A percentile compares a stretch with the other conserved stretches of the same genome.
These are phyloP conservation scores for Limenitis camilla DNA, from an alignment of 2,888 invertebrate species.

Conservation along the genomic window DNA sequence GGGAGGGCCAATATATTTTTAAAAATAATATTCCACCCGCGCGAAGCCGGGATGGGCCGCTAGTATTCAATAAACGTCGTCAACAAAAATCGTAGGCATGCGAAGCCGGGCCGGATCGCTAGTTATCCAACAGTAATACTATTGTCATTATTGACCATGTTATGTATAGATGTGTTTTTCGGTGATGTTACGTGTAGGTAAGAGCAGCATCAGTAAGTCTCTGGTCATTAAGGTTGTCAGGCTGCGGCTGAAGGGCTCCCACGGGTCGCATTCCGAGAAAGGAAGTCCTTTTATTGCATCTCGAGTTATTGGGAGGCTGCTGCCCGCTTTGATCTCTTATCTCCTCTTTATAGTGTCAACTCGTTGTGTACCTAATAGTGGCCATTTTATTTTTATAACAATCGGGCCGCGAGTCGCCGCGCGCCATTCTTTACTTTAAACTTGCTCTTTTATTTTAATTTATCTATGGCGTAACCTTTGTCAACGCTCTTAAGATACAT, in stretches of 20 bases:
- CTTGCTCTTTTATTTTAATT: constrained; percentile 8
- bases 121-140: too few relatives aligned
- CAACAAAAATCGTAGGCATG: too few relatives aligned
- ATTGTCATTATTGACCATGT: too few relatives aligned
- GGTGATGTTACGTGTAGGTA: not conserved
- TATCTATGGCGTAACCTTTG: constrained; percentile 8
- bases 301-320: constrained; percentile 22
- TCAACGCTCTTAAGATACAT: not conserved
- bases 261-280: constrained; percentile 34
- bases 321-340: constrained; percentile 30
- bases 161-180: too few relatives aligned
- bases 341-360: constrained; percentile 32
- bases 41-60: too few relatives aligned
- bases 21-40: too few relatives aligned
- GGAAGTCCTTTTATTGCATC: constrained; percentile 29
- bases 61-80: too few relatives aligned
- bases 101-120: too few relatives aligned
- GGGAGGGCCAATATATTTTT: too few relatives aligned
- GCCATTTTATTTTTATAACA: constrained; percentile 24
- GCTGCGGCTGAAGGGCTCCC: constrained; percentile 24
- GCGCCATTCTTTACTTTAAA: constrained; percentile 15
- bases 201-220: not conserved
- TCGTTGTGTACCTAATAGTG: constrained; percentile 31
- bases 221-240: constrained; percentile 11
- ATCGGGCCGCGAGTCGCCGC: constrained; percentile 17